Base-by-base conservation (phyloP, 2,113 vertebrate species). In the Chloroceryle aenea region DNA sequence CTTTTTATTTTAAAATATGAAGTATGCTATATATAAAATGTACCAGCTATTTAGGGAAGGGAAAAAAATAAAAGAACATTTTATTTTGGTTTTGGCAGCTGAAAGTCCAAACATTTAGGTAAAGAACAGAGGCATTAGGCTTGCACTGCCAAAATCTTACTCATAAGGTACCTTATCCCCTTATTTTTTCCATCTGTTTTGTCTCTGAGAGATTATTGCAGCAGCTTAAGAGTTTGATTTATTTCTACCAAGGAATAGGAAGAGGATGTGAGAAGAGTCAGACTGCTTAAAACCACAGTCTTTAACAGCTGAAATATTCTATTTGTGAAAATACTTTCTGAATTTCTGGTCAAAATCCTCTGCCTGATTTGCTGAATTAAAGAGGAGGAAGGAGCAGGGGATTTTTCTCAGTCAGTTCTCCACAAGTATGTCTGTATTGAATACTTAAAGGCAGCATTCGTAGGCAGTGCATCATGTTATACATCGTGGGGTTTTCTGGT, bases 181-280 rank as follows among this genome's bases (percentile, higher is more conserved):
- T 83, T 95, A 62, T 80, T 89, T 92, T 90, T 84, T 85, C 87
- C 86, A 75, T 95, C 93, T 92, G 61, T 95, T 92, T 94, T 91
- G 62, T 92, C 67, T 95, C 63, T 79, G 45, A 40, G 43, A 85
- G 79, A 76, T 94, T 90, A 95, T 66, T 80, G 75, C 50, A 77
- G 63, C 43, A 92, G 40, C 67, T 89, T 68, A 89, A 68, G 74
- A 64, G 11, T 72, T 82, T 89, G 77, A 95, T 89, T 84, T 80
- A 92, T 90, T 95, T 90, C 62, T 30, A 52, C 36, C n/a, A 72
- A 78, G 27, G 32, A 52, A 72, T 6, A 72, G 69, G 34, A 74
- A 85, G 29, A 68, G 64, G 78, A 84, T 29, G 34, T 45, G 42
- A 4, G 0, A 79, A 81, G 84, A 87, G 43, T 82, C 30, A 61